These are phyloP conservation scores for Oeneis ivallda DNA, from an alignment of 2,888 invertebrate species.

Conservation along the genomic window DNA sequence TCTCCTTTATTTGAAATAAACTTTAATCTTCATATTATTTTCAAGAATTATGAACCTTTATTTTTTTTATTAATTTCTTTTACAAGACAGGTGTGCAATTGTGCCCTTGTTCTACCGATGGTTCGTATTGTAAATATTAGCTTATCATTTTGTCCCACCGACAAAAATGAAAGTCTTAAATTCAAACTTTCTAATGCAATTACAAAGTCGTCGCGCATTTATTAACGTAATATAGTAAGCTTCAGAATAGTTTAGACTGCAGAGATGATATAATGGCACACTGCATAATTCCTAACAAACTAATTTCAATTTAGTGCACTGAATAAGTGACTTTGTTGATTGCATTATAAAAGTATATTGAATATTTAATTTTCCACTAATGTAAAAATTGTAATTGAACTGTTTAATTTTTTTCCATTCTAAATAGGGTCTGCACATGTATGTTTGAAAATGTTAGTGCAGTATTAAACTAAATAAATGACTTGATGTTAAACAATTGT, in stretches of 20 bases:
- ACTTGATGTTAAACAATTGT: slow-evolving; percentile 41
- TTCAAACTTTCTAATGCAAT: slow-evolving; percentile 46
- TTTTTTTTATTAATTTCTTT: too few relatives aligned
- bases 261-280: neutral
- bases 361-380: slow-evolving; percentile 37
- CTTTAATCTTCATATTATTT: too few relatives aligned
- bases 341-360: slow-evolving; percentile 34
- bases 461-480: slow-evolving; percentile 28
- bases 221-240: slow-evolving; percentile 13
- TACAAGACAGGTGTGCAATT: too few relatives aligned
- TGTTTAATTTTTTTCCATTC: slow-evolving; percentile 25
- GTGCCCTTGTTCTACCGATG: too few relatives aligned
- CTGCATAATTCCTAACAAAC: slow-evolving; percentile 18
- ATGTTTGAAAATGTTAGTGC: slow-evolving; percentile 32
- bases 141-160: slow-evolving; percentile 72
- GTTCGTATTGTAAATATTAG: slow-evolving; percentile 63
- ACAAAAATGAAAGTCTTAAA: slow-evolving; percentile 48
- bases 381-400: slow-evolving; percentile 37
- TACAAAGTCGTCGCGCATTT: slow-evolving; percentile 30
- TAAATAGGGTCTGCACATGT: slow-evolving; percentile 26
- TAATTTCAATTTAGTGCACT: slow-evolving; percentile 20
- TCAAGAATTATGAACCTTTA: too few relatives aligned
- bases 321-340: slow-evolving; percentile 30
- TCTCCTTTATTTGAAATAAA: too few relatives aligned
- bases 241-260: neutral